Evolutionary conservation across 1,140 invertebrate genomes (phyloP), one percentile per base, ranked within the genome.

Genomic region (Papilio polytes): DNA sequence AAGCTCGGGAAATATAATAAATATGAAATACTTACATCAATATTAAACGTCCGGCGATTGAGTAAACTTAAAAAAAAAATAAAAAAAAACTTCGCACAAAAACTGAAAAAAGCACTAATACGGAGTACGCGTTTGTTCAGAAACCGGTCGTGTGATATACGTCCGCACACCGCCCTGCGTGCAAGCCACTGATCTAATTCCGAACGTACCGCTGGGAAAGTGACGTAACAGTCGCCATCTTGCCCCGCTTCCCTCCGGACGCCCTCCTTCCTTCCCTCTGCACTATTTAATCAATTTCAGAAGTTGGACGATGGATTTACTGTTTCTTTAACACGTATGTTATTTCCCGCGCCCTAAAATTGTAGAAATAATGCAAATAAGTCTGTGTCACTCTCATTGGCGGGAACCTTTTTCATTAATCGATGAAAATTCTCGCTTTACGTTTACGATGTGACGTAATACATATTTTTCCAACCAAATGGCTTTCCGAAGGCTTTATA

Each of bases 171-270:
- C 84, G 74, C 85, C 82, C 72, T 78, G 88, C 87, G 81, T 85
- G 83, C 81, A 88, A 84, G 87, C 87, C 84, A 94, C 93, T 94
- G 93, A 91, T 92, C 93, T 92, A 94, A 92, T 93, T 94, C 88
- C 85, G 86, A 90, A 88, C 87, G 91, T 89, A 90, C 87, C 85
- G 83, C 88, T 90, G 86, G 86, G 89, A 91, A 91, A 91, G 90
- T 94, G 93, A 94, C 91, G 92, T 93, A 94, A 94, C 86, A 80
- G 80, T 85, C 82, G 91, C 93, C 93, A 93, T 93, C 48, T 91
- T 93, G 87, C 84, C 87, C 85, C 89, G 53, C 87, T 82, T 84
- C 83, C 85, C 87, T 80, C 86, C 80, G 63, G 26, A 31, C 63
- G 83, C 89, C 89, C 90, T 86, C 90, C 91, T 90, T 86, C 85